A percentile compares a stretch with the other conserved stretches of the same genome.
Conservation (phyloP, 2,888 invertebrate species). For the Leistus spinibarbis region DNA sequence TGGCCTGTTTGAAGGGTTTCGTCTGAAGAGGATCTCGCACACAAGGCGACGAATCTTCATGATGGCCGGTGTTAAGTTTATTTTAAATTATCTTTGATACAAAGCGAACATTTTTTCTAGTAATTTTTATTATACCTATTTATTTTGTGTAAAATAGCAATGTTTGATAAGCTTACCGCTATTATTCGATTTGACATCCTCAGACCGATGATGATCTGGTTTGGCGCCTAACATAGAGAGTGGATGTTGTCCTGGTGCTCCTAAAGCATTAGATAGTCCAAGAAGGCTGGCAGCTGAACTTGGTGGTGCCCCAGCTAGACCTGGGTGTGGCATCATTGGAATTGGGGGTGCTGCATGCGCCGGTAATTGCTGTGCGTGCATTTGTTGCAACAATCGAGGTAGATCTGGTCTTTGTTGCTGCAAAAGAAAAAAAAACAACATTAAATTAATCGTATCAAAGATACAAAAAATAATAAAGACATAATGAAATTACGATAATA, state of each 20-base stretch:
- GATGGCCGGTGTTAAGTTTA: not conserved
- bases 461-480: too few species aligned
- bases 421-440: slow-evolving; percentile 48
- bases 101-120: too few species aligned
- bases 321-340: slow-evolving; percentile 73
- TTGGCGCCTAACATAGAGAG: slow-evolving; percentile 78
- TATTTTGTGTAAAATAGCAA: too few species aligned
- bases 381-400: slow-evolving; percentile 85
- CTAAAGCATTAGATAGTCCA: slow-evolving; percentile 66
- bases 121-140: too few species aligned
- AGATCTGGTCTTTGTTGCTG: slow-evolving; percentile 88
- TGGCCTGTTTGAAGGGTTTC: not conserved
- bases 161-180: too few species aligned
- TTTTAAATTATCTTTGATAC: not conserved
- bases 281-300: slow-evolving; percentile 66
- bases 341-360: slow-evolving; percentile 74
- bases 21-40: too few species aligned
- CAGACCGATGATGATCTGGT: slow-evolving; percentile 76
- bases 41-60: too few species aligned
- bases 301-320: slow-evolving; percentile 62
- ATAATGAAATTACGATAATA: too few species aligned
- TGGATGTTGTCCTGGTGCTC: slow-evolving; percentile 72
- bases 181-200: slow-evolving; percentile 71
- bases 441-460: not conserved
- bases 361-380: slow-evolving; percentile 83